Evolutionary conservation across 2,888 invertebrate species (phyloP).

Genomic region (Brachyptera putata): DNA sequence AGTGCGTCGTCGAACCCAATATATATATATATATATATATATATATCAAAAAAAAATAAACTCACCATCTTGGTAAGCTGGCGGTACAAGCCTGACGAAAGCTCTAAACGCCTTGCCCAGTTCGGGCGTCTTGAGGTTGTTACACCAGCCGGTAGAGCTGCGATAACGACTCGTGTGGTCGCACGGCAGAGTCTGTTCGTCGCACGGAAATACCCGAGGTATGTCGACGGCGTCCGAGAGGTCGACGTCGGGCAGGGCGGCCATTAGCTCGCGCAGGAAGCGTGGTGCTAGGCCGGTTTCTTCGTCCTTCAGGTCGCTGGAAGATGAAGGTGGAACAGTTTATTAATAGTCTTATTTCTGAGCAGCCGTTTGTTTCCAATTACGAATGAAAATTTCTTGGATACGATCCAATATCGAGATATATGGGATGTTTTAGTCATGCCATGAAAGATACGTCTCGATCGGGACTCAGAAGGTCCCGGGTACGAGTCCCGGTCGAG

Average conservation of each 20-base stretch:
- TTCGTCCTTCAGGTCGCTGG: conserved; percentile 41
- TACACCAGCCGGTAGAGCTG: conserved; percentile 48
- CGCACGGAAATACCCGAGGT: conserved; percentile 44
- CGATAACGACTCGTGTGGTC: conserved; percentile 47
- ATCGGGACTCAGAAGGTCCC: too few species aligned
- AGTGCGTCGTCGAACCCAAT: too few species aligned
- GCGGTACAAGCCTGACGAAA: conserved; percentile 44
- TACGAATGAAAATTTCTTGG: too few species aligned
- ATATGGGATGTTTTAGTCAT: too few species aligned
- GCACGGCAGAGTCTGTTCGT: conserved; percentile 47
- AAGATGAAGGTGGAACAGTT: neutral
- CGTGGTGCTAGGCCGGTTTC: conserved; percentile 39
- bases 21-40: too few species aligned
- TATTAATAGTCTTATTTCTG: too few species aligned
- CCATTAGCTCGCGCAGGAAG: conserved; percentile 44
- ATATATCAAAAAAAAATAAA: too few species aligned
- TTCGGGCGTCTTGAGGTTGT: conserved; percentile 46
- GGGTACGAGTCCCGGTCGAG: too few species aligned
- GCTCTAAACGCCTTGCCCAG: conserved; percentile 46
- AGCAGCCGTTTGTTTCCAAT: too few species aligned
- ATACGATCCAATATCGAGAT: too few species aligned
- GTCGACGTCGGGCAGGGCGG: conserved; percentile 46
- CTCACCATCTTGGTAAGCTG: conserved; percentile 46
- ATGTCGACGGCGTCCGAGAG: conserved; percentile 44
- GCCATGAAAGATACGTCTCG: too few species aligned